phyloP scores from a whole-genome alignment of 2,888 invertebrate species.

The Synanthedon myopaeformis region DNA sequence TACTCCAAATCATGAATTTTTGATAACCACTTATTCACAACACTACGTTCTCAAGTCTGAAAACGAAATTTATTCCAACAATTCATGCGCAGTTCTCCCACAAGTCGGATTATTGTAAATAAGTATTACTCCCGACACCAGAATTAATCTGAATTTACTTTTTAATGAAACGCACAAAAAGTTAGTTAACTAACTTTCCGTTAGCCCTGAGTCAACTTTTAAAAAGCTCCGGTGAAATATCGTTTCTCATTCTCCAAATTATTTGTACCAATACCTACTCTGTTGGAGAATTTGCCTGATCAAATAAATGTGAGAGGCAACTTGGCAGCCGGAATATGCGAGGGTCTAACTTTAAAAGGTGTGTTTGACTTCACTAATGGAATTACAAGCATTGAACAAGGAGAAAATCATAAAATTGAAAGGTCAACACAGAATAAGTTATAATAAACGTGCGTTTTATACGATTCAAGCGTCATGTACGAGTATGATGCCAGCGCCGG shows the following conservation, averaged over 20 bases:
- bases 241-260: slow-evolving; percentile 41
- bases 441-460: too few relatives aligned
- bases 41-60: slow-evolving; percentile 35
- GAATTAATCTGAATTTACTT: slow-evolving; percentile 55
- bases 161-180: slow-evolving; percentile 61
- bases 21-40: slow-evolving; percentile 9
- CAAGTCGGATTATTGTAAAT: slow-evolving; percentile 68
- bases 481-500: too few relatives aligned
- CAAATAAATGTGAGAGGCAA: slow-evolving; percentile 37
- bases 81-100: slow-evolving; percentile 42
- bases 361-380: slow-evolving; percentile 66
- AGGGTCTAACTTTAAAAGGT: slow-evolving; percentile 51
- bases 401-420: slow-evolving; percentile 11
- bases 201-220: slow-evolving; percentile 27
- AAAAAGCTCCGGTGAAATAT: slow-evolving; percentile 50
- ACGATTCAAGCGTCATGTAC: too few relatives aligned
- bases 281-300: slow-evolving; percentile 45
- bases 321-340: slow-evolving; percentile 29
- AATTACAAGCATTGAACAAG: slow-evolving; percentile 35
- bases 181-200: slow-evolving; percentile 50
- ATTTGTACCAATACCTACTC: slow-evolving; percentile 60
- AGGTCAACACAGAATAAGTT: too few relatives aligned
- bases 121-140: slow-evolving; percentile 57
- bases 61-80: slow-evolving; percentile 59
- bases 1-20: too few relatives aligned